Conservation (phyloP, 2,113 vertebrate genomes). For the Poeciliopsis turrubarensis region DNA sequence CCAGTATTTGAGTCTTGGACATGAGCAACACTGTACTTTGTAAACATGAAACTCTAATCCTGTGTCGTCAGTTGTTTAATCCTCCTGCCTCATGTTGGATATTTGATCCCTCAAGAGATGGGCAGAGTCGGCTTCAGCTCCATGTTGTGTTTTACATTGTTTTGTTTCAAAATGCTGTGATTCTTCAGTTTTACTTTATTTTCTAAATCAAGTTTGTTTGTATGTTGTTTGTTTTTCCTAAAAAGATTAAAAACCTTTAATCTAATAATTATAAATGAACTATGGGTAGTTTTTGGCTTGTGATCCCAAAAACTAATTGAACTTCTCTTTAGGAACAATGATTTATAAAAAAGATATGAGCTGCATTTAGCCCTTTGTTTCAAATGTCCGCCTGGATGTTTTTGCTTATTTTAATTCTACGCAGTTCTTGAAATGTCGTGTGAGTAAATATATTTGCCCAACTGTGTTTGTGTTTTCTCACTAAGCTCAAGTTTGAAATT, state of each 20-base stretch:
- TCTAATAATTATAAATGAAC: neutral
- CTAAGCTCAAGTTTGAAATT: too few species aligned
- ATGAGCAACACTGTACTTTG: slow-evolving; percentile 40
- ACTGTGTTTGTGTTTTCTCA: too few species aligned
- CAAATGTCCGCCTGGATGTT: too few species aligned
- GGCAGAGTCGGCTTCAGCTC: slow-evolving; percentile 9
- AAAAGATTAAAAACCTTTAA: neutral
- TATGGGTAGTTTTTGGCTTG: too few species aligned
- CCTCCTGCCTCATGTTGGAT: slow-evolving; percentile 35
- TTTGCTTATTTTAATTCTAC: too few species aligned
- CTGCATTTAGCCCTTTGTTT: too few species aligned
- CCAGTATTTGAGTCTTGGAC: slow-evolving; percentile 27
- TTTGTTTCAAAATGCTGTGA: neutral
- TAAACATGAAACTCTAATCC: slow-evolving; percentile 50
- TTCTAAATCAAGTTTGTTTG: neutral
- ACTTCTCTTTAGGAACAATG: too few species aligned
- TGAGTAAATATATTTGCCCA: too few species aligned
- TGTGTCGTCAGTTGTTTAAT: slow-evolving; percentile 30
- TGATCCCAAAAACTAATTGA: too few species aligned
- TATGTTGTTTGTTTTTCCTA: neutral
- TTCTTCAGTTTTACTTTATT: neutral
- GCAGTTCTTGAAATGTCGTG: too few species aligned
- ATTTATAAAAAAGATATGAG: too few species aligned
- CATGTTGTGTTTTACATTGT: neutral
- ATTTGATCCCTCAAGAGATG: slow-evolving; percentile 17